Evolutionary conservation across 2,888 invertebrate genomes (phyloP), one percentile per base, ranked within the genome.

Genomic region (Lamproptera curius): DNA sequence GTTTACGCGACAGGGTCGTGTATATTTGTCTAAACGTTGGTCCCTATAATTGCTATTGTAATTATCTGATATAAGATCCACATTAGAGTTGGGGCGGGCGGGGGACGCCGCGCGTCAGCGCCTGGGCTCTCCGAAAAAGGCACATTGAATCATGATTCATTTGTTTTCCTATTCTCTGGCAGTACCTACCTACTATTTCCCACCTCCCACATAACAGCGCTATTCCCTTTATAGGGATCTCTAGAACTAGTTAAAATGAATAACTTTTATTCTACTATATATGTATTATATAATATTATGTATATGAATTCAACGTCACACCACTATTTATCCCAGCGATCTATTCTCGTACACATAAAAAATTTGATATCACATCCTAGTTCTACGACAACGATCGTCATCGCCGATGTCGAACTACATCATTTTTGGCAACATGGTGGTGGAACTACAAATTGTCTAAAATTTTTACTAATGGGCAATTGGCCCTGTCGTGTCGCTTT

Each of bases 1-100:
- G 60, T 68, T 65, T 63, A 69, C 70, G 72, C 73, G 69, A 68
- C 71, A 65, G 70, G 72, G 73, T 75, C 71, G 65, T 81, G 78
- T 81, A 86, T 86, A 86, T 81, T 86, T 84, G 72, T 85, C 84
- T 85, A 87, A 86, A 86, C 78, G 73, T 87, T 86, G 86, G 86
- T 87, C 87, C 87, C 87, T 83, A 84, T 78, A 74, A 78, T 86
- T 84, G 78, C 83, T 85, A 86, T 86, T 83, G 84, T 79, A 76
- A 70, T 68, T 65, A 63, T 58, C 64, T 73, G 71, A 73, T 64
- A 67, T 70, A 61, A 66, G 63, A 65, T 63, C 65, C 63, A 63
- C 66, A 28, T 10, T 28, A 63, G 62, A 58, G 64, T 37, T 47
- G 67, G 72, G 72, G 67, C 69, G 59, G 59, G 58, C 48, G 53